Percentiles rank a stretch among this genome's conserved stretches.
phyloP scores from a whole-genome alignment of 2,888 invertebrate genomes.

The Pseudococcus longispinus region DNA sequence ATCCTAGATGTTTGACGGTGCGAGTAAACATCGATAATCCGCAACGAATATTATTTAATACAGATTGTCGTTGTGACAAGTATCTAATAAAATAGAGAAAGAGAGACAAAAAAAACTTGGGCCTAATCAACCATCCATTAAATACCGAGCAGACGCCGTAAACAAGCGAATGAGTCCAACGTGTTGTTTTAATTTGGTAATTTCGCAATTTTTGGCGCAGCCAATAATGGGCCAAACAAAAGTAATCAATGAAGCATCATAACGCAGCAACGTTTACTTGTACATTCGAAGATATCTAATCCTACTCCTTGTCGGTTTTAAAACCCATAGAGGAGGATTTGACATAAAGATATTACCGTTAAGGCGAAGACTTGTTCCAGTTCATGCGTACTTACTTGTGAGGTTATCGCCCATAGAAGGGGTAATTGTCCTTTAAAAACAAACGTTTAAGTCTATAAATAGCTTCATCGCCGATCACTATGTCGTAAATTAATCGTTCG shows the following conservation, averaged over 20 bases:
- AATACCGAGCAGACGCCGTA: slow-evolving; percentile 36
- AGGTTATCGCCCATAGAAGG: slow-evolving; percentile 41
- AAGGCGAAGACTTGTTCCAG: slow-evolving; percentile 28
- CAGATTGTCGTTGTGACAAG: neutral
- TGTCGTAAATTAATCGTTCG: neutral
- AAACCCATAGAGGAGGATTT: slow-evolving; percentile 39
- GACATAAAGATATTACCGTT: slow-evolving; percentile 10
- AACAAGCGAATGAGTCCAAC: slow-evolving; percentile 24
- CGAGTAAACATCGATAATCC: slow-evolving; percentile 47
- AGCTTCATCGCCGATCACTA: neutral
- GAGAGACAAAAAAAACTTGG: neutral
- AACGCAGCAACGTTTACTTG: neutral
- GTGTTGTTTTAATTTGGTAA: slow-evolving; percentile 18
- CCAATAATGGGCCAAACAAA: slow-evolving; percentile 44
- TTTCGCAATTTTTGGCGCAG: slow-evolving; percentile 32
- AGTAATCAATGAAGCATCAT: slow-evolving; percentile 49
- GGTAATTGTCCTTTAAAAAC: slow-evolving; percentile 45
- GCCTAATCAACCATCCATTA: slow-evolving; percentile 49
- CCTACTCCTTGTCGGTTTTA: slow-evolving; percentile 16
- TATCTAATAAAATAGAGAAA: neutral
- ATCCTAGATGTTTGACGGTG: slow-evolving; percentile 48
- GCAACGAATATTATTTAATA: slow-evolving; percentile 54
- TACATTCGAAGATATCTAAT: slow-evolving; percentile 25
- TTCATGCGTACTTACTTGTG: slow-evolving; percentile 31
- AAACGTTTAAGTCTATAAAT: slow-evolving; percentile 33